A percentile compares a stretch with the other conserved stretches of the same genome.
These are phyloP conservation scores for Atherinomorus stipes DNA, from an alignment of 2,113 vertebrate species.

Conservation along the genomic window DNA sequence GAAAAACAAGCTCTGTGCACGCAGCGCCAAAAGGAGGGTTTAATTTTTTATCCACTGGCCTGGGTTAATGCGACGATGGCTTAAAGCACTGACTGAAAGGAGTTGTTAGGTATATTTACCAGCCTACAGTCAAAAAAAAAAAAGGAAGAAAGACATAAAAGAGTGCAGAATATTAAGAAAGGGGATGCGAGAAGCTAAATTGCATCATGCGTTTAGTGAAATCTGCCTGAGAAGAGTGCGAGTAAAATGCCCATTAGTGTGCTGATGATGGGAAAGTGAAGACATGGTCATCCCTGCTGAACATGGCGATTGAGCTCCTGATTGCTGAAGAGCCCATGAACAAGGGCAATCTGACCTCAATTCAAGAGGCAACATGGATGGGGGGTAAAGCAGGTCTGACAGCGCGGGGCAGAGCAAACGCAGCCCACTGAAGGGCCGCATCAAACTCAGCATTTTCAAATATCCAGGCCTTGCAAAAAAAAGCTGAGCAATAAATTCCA, in stretches of 20 bases:
- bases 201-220: slow-evolving; percentile 66
- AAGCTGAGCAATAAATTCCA: background rate
- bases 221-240: slow-evolving; percentile 60
- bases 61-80: slow-evolving; percentile 35
- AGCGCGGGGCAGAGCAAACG: background rate
- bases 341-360: slow-evolving; percentile 68
- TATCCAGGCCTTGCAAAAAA: slow-evolving; percentile 19
- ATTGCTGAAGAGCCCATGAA: slow-evolving; percentile 49
- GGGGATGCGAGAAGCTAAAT: slow-evolving; percentile 33
- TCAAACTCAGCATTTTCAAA: slow-evolving; percentile 2
- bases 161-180: slow-evolving; percentile 28
- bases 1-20: slow-evolving; percentile 33
- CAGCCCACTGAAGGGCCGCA: background rate
- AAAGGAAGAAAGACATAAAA: slow-evolving; percentile 11
- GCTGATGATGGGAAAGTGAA: slow-evolving; percentile 56
- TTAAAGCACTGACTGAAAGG: slow-evolving; percentile 39
- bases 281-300: slow-evolving; percentile 27
- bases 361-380: slow-evolving; percentile 10
- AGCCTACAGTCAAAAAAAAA: slow-evolving; percentile 42
- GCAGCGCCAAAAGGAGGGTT: slow-evolving; percentile 18
- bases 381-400: slow-evolving; percentile 29
- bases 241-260: slow-evolving; percentile 40
- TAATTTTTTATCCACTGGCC: slow-evolving; percentile 31
- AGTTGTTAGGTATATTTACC: slow-evolving; percentile 25
- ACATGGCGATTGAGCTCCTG: slow-evolving; percentile 43